Evolutionary conservation across 2,113 vertebrate species (phyloP).

Genomic region (Acrocephalus arundinaceus): DNA sequence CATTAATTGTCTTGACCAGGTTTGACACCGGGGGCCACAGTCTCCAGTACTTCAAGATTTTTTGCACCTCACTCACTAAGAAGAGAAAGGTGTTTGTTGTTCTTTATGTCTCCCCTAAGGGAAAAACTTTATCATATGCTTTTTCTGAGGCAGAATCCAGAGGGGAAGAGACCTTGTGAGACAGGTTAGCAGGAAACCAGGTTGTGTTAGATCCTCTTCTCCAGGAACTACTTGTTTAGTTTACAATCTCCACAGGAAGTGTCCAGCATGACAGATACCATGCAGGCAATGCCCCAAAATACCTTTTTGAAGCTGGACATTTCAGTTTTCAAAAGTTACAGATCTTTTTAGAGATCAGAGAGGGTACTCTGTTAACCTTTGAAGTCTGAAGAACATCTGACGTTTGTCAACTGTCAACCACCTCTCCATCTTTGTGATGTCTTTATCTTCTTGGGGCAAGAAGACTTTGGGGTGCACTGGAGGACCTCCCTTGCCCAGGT

Average conservation of each 20-base stretch:
- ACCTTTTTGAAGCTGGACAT: not conserved
- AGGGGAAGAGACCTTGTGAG: not conserved
- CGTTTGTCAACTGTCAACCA: not conserved
- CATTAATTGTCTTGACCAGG: not conserved
- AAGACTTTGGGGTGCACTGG: not conserved
- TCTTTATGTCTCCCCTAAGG: not conserved
- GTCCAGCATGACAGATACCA: not conserved
- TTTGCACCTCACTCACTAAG: not conserved
- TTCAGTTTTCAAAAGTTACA: not conserved
- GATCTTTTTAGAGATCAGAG: not conserved
- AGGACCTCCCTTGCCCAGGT: not conserved
- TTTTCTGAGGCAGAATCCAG: not conserved
- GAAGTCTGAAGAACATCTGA: not conserved
- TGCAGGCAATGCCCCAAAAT: not conserved
- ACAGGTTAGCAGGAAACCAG: conserved; percentile 52
- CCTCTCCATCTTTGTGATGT: not conserved
- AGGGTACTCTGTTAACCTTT: not conserved
- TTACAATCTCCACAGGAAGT: not conserved
- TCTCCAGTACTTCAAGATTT: not conserved
- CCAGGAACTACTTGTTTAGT: conserved; percentile 11
- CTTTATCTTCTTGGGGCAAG: not conserved
- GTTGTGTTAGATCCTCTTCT: conserved; percentile 11
- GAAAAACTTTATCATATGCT: not conserved
- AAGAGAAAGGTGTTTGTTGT: not conserved
- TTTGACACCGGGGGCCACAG: not conserved